These are phyloP conservation scores for Aphelenchoides besseyi DNA, from an alignment of 1,140 invertebrate genomes.

Conservation along the genomic window DNA sequence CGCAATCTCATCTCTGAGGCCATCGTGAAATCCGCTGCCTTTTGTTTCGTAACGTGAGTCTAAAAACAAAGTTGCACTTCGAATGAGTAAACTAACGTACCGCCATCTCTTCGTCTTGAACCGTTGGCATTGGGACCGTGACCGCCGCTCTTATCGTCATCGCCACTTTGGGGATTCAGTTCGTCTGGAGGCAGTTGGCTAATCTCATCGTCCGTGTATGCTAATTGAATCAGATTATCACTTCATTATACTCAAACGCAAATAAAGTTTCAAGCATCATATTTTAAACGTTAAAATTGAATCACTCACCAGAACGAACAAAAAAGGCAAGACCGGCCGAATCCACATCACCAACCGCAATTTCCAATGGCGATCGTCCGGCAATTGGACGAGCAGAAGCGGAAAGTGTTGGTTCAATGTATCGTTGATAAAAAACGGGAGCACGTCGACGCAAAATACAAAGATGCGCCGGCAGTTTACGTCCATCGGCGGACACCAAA, in stretches of 20 bases:
- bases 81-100: not conserved
- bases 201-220: conserved; percentile 61
- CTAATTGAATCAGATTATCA: too few relatives aligned
- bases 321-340: conserved; percentile 57
- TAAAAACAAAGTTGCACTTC: not conserved
- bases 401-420: conserved; percentile 55
- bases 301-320: too few relatives aligned
- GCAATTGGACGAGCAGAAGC: conserved; percentile 29
- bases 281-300: too few relatives aligned
- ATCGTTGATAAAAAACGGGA: conserved; percentile 56
- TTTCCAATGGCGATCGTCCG: conserved; percentile 36
- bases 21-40: conserved; percentile 7
- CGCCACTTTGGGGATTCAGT: not conserved
- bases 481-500: conserved; percentile 55
- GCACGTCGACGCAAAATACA: conserved; percentile 56
- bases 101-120: not conserved
- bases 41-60: not conserved
- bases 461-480: conserved; percentile 54
- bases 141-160: not conserved
- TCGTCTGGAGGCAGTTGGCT: conserved; percentile 21
- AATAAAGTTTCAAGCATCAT: too few relatives aligned
- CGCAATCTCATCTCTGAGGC: conserved; percentile 1
- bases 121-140: not conserved
- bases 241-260: too few relatives aligned
- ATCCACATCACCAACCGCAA: conserved; percentile 59